phyloP scores from a whole-genome alignment of 2,888 invertebrate genomes.

The Andrena fulva region DNA sequence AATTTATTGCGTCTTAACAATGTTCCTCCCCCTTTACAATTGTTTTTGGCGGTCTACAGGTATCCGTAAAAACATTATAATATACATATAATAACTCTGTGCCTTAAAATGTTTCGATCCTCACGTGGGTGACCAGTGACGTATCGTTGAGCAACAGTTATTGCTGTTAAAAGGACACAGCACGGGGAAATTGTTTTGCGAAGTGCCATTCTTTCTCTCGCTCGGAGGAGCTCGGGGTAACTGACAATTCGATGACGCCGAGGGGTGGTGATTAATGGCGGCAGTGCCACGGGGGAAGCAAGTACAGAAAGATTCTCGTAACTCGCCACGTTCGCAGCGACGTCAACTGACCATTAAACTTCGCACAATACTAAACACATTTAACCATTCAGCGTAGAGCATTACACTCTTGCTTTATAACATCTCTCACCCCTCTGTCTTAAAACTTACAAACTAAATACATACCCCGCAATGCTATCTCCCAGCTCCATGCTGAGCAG shows the following conservation, averaged over 20 bases:
- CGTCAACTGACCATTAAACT: too few species aligned
- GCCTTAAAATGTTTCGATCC: slow-evolving; percentile 44
- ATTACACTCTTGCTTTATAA: too few species aligned
- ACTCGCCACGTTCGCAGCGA: neutral
- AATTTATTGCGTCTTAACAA: slow-evolving; percentile 62
- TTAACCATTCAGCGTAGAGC: too few species aligned
- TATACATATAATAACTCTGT: slow-evolving; percentile 58
- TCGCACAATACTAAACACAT: too few species aligned
- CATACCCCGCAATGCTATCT: too few species aligned
- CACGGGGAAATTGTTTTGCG: neutral
- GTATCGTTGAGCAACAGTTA: slow-evolving; percentile 60
- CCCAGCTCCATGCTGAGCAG: too few species aligned
- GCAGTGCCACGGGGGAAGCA: slow-evolving; percentile 9
- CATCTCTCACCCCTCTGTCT: too few species aligned
- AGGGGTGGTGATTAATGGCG: slow-evolving; percentile 1
- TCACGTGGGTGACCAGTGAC: slow-evolving; percentile 29
- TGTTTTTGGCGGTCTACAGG: slow-evolving; percentile 41
- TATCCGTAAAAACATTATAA: slow-evolving; percentile 67
- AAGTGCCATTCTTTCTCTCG: neutral
- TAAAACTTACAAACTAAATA: too few species aligned
- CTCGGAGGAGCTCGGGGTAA: neutral
- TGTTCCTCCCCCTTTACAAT: slow-evolving; percentile 46
- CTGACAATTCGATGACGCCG: slow-evolving; percentile 13
- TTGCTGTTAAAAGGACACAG: slow-evolving; percentile 33
- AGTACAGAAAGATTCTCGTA: slow-evolving; percentile 6